Base-by-base conservation (phyloP, 2,113 vertebrate species). In the Isurus oxyrinchus region DNA sequence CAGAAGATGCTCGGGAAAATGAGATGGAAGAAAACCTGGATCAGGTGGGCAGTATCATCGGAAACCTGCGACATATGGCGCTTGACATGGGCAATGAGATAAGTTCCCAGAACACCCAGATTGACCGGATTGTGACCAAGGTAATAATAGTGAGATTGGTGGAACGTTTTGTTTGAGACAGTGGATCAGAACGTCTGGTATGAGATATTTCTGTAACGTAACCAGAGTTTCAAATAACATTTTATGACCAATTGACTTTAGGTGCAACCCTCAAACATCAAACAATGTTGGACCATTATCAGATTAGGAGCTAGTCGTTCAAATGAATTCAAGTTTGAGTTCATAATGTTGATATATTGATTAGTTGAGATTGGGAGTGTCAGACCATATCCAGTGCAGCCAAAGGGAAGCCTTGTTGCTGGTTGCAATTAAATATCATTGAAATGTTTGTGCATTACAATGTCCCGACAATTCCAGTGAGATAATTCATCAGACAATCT, bases 11-110 rank as follows among this genome's bases (percentile, higher is more conserved):
- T 1, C 97, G 97, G 0, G 98, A 98, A 97, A 98, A 98, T 35
- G 98, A 98, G 97, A 98, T 98, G 98, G 98, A 98, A 96, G 98
- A 98, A 96, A 98, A 98, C 97, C 96, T 98, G 97, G 95, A 97
- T 3, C 98, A 98, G 0, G 98, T 98, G 5, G 97, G 97, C 96
- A 98, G 98, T 97, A 98, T 98, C 96, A 96, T 98, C 0, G 98
- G 98, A 0, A 98, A 98, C 61, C 97, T 98, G 96, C 98, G 98
- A 96, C 98, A 97, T 84, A 98, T 98, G 98, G 98, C 98, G 0
- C 96, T 98, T 96, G 98, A 98, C 96, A 98, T 98, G 97, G 97
- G 98, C 96, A 98, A 98, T 63, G 98, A 98, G 97, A 98, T 98
- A 0, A 97, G 98, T 91, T 97, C 97, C 6, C 98, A 98, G 97